Conservation (phyloP, 1,140 invertebrate species). For the Drosophila miranda region DNA sequence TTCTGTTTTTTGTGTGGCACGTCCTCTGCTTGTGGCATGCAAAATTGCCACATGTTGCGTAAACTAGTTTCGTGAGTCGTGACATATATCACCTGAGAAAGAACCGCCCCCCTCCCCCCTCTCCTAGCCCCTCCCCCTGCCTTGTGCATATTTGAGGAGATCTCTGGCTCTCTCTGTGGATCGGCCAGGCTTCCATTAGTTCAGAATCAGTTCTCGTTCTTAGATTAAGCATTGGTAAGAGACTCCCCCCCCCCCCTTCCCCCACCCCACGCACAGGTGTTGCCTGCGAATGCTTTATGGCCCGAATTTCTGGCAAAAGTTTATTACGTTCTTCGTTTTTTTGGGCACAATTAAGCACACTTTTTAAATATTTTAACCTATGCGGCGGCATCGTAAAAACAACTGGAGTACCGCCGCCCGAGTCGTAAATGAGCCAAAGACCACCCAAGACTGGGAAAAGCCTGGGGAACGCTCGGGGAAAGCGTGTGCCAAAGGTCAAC, state of each 20-base stretch:
- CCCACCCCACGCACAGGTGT: background rate
- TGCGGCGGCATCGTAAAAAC: conserved; percentile 60
- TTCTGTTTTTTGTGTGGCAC: conserved; percentile 39
- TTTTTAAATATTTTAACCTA: conserved; percentile 77
- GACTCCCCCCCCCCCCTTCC: too few relatives aligned
- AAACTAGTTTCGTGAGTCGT: conserved; percentile 71
- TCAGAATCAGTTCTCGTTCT: too few relatives aligned
- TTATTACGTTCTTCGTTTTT: conserved; percentile 30
- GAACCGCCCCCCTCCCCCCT: conserved; percentile 16
- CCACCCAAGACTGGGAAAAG: conserved; percentile 29
- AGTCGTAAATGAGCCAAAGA: conserved; percentile 51
- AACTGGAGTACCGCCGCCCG: conserved; percentile 50
- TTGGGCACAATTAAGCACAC: conserved; percentile 73
- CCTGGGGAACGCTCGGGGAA: too few relatives aligned
- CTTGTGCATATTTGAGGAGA: conserved; percentile 46
- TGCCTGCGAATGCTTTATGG: conserved; percentile 36
- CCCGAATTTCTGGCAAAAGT: conserved; percentile 30
- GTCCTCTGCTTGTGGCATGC: conserved; percentile 64
- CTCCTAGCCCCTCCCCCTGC: conserved; percentile 2
- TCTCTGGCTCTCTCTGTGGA: conserved; percentile 20
- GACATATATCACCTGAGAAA: conserved; percentile 75
- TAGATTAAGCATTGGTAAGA: too few relatives aligned
- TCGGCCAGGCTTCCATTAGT: background rate
- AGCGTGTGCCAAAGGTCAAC: conserved; percentile 66
- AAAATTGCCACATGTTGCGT: conserved; percentile 80